Conservation (phyloP, 2,797 vertebrate genomes). For the Cirrhinus mrigala region DNA sequence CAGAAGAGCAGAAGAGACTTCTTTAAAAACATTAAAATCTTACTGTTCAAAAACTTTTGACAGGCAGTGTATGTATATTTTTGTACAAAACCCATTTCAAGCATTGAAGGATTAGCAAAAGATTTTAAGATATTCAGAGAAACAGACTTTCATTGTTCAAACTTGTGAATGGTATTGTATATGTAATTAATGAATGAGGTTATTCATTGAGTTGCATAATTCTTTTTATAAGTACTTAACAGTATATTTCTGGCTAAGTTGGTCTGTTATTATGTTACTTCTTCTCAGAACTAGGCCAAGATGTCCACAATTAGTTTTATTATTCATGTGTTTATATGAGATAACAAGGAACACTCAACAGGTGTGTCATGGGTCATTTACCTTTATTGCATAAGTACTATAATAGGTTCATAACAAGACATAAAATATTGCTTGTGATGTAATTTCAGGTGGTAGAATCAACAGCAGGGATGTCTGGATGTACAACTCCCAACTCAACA, state of each 20-base stretch:
- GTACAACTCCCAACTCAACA: constrained; percentile 98
- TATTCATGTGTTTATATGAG: neutral
- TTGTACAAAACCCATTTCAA: neutral
- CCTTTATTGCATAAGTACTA: neutral
- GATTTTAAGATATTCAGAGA: neutral
- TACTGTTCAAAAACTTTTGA: no score
- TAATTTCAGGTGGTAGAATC: constrained; percentile 91
- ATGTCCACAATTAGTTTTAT: neutral
- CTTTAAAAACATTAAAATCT: no score
- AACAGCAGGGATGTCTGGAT: constrained; percentile 99
- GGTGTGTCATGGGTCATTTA: neutral
- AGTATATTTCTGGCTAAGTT: neutral
- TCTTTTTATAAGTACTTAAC: neutral
- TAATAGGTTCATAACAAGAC: neutral
- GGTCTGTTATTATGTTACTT: neutral
- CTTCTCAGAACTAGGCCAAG: neutral
- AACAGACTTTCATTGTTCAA: neutral
- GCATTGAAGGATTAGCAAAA: neutral
- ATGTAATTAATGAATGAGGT: neutral
- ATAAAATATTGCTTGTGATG: neutral
- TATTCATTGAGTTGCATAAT: neutral
- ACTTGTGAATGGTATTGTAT: neutral
- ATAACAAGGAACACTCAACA: neutral
- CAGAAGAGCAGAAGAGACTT: no score
- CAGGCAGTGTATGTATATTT: neutral